Percentiles rank a stretch among this genome's conserved stretches.
These are phyloP conservation scores for Zapornia atra DNA, from an alignment of 2,113 vertebrate species.

Conservation along the genomic window DNA sequence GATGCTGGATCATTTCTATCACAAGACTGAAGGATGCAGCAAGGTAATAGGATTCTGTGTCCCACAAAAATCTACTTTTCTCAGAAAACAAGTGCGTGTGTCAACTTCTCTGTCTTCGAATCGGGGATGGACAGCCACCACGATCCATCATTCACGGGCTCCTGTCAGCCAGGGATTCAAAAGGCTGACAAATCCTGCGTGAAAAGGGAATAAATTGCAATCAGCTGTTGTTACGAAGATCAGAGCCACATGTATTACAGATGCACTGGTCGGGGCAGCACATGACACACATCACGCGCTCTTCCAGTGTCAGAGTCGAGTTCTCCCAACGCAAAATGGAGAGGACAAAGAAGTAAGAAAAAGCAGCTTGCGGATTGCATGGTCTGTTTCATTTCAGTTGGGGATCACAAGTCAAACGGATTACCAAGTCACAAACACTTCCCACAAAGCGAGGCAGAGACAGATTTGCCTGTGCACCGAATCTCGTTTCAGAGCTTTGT, in stretches of 20 bases:
- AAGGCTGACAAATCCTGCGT: background rate
- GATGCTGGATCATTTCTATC: background rate
- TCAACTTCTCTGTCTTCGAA: background rate
- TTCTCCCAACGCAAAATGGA: background rate
- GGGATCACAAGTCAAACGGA: conserved; percentile 17
- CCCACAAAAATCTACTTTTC: conserved; percentile 31
- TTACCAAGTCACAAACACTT: background rate
- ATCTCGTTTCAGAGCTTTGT: background rate
- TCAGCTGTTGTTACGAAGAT: background rate
- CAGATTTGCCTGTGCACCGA: background rate
- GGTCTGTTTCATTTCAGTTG: conserved; percentile 16
- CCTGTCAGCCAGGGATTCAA: background rate
- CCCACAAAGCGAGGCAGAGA: background rate
- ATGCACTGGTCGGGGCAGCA: background rate
- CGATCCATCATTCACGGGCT: background rate
- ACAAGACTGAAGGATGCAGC: background rate
- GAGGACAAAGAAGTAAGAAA: background rate
- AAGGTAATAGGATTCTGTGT: background rate
- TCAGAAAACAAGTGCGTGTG: background rate
- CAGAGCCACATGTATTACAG: conserved; percentile 5
- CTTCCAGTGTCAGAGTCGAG: background rate
- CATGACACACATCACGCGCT: background rate
- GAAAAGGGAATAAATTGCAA: conserved; percentile 30
- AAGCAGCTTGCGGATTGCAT: background rate
- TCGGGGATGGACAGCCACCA: background rate